Conservation (phyloP, 2,113 vertebrate species). For the Gobius niger region DNA sequence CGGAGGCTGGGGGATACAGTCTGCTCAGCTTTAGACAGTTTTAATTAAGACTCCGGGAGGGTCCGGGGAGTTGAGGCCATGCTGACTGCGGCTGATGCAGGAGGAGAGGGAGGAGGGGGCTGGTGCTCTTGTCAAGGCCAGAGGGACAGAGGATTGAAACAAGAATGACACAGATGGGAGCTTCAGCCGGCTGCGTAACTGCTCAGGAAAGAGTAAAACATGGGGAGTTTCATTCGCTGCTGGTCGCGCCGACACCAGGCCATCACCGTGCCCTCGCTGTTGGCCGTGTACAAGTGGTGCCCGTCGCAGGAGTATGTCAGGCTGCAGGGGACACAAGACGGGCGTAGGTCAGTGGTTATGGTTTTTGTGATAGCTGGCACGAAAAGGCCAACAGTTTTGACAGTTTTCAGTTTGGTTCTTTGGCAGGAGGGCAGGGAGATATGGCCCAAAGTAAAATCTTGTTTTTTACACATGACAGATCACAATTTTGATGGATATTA, state of each 20-base stretch:
- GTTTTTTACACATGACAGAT: no score
- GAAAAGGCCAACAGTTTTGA: no score
- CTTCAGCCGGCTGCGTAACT: conserved; percentile 91
- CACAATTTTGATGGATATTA: no score
- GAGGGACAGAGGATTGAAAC: conserved; percentile 11
- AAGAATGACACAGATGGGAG: conserved; percentile 24
- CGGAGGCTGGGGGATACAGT: conserved; percentile 44
- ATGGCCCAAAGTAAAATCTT: no score
- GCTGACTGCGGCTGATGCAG: conserved; percentile 44
- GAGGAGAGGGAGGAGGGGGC: conserved; percentile 2
- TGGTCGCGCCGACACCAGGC: conserved; percentile 98
- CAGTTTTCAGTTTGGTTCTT: no score
- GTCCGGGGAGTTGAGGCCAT: conserved; percentile 55
- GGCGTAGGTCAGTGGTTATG: background rate
- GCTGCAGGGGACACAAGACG: conserved; percentile 67
- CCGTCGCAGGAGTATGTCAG: conserved; percentile 98
- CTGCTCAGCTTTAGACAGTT: conserved; percentile 44
- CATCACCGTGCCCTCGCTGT: conserved; percentile 93
- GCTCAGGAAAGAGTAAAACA: conserved; percentile 99
- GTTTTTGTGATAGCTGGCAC: no score
- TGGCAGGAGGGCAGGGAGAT: no score
- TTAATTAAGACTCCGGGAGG: conserved; percentile 44
- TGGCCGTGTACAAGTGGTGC: conserved; percentile 95
- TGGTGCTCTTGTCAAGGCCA: conserved; percentile 21
- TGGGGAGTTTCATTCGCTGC: conserved; percentile 94